phyloP scores from a whole-genome alignment of 1,140 invertebrate species.

The Heliconius himera region DNA sequence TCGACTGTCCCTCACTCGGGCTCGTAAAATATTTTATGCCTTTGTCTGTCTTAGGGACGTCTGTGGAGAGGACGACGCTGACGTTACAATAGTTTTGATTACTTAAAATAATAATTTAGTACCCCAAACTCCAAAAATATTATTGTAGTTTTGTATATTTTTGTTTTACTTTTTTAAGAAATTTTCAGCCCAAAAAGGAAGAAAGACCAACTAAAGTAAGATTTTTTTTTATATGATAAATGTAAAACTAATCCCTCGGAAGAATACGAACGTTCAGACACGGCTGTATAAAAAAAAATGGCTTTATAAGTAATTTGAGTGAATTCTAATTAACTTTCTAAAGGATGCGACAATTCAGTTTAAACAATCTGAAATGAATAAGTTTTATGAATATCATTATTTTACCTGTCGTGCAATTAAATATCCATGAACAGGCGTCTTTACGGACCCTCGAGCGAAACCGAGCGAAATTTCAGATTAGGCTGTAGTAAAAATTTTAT shows the following conservation, averaged over 20 bases:
- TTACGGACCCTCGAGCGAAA: conserved; percentile 13
- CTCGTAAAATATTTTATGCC: conserved; percentile 31
- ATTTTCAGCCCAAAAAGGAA: no score
- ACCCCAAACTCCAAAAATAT: no score
- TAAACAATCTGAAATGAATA: not conserved
- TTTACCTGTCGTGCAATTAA: not conserved
- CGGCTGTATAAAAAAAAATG: no score
- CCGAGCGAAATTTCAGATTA: conserved; percentile 35
- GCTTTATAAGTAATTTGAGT: no score
- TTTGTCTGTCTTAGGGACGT: not conserved
- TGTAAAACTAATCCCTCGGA: no score
- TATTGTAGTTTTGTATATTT: no score
- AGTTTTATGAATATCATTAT: not conserved
- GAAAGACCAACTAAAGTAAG: no score
- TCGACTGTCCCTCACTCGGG: conserved; percentile 18
- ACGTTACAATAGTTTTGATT: not conserved
- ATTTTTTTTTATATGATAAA: no score
- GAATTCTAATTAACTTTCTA: not conserved
- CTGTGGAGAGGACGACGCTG: not conserved
- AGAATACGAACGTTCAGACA: no score
- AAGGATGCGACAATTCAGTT: not conserved
- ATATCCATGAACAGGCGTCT: not conserved
- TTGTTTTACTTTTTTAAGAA: no score
- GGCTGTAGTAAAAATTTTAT: conserved; percentile 30
- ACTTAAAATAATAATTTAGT: not conserved